Percentiles rank a stretch among this genome's conserved stretches.
Evolutionary conservation across 2,113 vertebrate species (phyloP).

Genomic region (Cyprinodon tularosa): DNA sequence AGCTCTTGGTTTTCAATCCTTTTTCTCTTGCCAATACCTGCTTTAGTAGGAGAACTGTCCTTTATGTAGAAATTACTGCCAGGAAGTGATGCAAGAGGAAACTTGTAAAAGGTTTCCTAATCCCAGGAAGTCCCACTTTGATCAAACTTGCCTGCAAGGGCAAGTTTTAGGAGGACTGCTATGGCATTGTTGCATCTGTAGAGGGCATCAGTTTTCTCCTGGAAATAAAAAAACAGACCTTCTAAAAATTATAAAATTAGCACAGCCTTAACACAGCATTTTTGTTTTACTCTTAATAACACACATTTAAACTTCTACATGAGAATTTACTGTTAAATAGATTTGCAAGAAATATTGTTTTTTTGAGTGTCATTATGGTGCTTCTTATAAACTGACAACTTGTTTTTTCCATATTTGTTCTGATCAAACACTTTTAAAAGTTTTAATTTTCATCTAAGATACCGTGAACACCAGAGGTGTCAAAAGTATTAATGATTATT

Average conservation of each 20-base stretch:
- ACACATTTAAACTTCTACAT: background rate
- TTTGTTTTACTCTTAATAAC: background rate
- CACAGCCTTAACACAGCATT: background rate
- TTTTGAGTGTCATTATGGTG: background rate
- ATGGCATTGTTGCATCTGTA: too few species aligned
- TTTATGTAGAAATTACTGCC: conserved; percentile 48
- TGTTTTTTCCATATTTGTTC: too few species aligned
- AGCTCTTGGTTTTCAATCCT: conserved; percentile 70
- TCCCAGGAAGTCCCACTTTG: background rate
- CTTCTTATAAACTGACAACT: background rate
- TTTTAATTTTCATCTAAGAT: too few species aligned
- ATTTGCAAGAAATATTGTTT: background rate
- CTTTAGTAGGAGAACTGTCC: conserved; percentile 76
- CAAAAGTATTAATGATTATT: too few species aligned
- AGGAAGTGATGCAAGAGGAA: conserved; percentile 28
- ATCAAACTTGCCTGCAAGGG: background rate
- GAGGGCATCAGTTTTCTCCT: background rate
- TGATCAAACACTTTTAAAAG: too few species aligned
- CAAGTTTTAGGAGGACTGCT: too few species aligned
- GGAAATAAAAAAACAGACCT: too few species aligned
- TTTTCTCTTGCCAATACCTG: conserved; percentile 70
- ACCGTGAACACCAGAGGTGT: too few species aligned
- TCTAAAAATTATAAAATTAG: background rate
- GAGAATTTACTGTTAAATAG: background rate
- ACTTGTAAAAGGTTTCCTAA: conserved; percentile 43